Evolutionary conservation across 2,888 invertebrate genomes (phyloP).

Genomic region (Ormia ochracea): DNA sequence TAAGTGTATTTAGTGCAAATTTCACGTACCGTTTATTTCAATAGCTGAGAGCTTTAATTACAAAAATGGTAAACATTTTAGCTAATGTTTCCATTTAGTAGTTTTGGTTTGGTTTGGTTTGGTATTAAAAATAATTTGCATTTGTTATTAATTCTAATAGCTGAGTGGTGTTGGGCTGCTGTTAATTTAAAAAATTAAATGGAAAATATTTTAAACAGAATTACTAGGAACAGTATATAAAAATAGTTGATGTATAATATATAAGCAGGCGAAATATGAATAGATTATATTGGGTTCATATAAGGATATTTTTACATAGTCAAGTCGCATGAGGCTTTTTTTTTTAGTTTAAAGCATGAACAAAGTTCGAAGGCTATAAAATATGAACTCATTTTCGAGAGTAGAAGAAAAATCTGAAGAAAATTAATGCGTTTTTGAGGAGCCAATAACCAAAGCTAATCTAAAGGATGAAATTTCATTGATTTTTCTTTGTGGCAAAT

Average conservation of each 20-base stretch:
- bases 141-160: conserved; percentile 36
- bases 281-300: no score
- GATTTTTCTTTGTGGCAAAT: no score
- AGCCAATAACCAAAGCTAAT: no score
- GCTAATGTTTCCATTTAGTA: conserved; percentile 5
- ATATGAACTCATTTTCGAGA: no score
- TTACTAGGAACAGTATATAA: not conserved
- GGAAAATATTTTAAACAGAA: not conserved
- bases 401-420: no score
- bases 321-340: no score
- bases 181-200: not conserved
- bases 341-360: no score
- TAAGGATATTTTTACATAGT: no score
- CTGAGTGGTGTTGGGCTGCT: not conserved
- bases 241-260: conserved; percentile 8
- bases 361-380: no score
- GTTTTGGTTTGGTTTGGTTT: conserved; percentile 12
- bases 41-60: conserved; percentile 17
- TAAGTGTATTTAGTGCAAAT: conserved; percentile 29
- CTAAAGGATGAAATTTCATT: no score
- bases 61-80: not conserved
- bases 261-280: no score
- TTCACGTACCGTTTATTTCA: conserved; percentile 26
- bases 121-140: conserved; percentile 38
- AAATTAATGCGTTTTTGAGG: no score